Base-by-base conservation (phyloP, 2,888 invertebrate genomes). In the Dynastes hyllus region DNA sequence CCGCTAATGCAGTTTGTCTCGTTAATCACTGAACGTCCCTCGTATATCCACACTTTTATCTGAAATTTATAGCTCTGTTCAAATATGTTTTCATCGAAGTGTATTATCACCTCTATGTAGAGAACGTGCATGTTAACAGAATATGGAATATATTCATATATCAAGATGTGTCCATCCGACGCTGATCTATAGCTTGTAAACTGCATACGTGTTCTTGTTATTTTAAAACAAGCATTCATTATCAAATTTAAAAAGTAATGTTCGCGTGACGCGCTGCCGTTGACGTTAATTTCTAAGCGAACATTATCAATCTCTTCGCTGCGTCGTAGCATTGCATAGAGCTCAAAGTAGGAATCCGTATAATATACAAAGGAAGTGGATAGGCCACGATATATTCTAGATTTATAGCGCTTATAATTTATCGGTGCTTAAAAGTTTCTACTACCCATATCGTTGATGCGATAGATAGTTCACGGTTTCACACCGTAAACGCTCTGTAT, bases 401-500 rank as follows among this genome's bases (percentile, higher is more conserved):
- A 67, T 67, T 45, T 50, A 50, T 67, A 13, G 22, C 67, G 67
- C 16, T 50, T 45, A 67, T 67, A 67, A 67, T 67, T 67, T 67
- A 67, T 67, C 45, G 67, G 11, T 9, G 8, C 11, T 16, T 73
- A 73, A 73, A 40, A 73, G 40, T 55, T 8, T 45, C 55, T 37
- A 58, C 8, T 11, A 58, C 8, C 40, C 22, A 22, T 55, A 55
- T 55, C 16, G 22, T 55, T 67, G 73, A 73, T 73, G 58, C 40
- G 40, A 22, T 73, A 73, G 55, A 40, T 58, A 58, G 37, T 73
- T 58, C 73, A 71, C 32, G 71, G 71, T 55, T 71, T 71, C 55
- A 73, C 73, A 73, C 73, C 73, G 58, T 29, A 51, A 73, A 73
- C 55, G 58, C 73, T 73, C 73, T 73, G 73, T 73, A 73, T 73